These are phyloP conservation scores for Heloderma charlesbogerti DNA, from an alignment of 2,113 vertebrate genomes.

Conservation along the genomic window DNA sequence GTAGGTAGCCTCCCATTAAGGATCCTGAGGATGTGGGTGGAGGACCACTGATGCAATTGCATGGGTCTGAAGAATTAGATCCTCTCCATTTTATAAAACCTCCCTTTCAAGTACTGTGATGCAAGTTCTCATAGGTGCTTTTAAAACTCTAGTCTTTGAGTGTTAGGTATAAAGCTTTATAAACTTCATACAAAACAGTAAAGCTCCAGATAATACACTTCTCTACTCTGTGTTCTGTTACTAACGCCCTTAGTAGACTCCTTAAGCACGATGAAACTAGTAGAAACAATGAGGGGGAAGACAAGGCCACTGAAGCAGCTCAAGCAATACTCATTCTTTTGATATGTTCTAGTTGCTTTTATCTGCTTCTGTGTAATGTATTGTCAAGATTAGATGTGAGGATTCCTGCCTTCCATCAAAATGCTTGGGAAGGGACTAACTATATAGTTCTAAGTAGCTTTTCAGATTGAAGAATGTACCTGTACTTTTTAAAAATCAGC, in stretches of 20 bases:
- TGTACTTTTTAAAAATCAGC: not conserved
- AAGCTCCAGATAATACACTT: not conserved
- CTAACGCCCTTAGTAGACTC: not conserved
- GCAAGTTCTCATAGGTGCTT: too few relatives aligned
- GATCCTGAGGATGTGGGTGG: too few relatives aligned
- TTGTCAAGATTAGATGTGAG: not conserved
- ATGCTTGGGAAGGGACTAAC: not conserved
- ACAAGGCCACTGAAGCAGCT: not conserved
- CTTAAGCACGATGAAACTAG: not conserved
- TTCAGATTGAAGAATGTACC: not conserved
- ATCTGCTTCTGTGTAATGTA: not conserved
- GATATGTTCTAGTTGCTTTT: not conserved
- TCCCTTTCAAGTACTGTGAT: not conserved
- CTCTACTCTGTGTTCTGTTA: not conserved
- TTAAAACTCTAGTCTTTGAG: not conserved
- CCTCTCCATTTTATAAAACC: not conserved
- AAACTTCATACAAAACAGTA: not conserved
- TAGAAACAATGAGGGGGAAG: not conserved
- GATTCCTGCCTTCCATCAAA: not conserved
- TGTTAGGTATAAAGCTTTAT: not conserved
- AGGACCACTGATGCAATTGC: too few relatives aligned
- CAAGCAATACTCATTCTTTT: not conserved
- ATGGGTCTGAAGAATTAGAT: not conserved
- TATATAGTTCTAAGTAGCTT: not conserved
- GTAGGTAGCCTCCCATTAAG: too few relatives aligned